A percentile compares a stretch with the other conserved stretches of the same genome.
These are phyloP conservation scores for Cremastinae sp. DNA, from an alignment of 2,888 invertebrate genomes.

Conservation along the genomic window DNA sequence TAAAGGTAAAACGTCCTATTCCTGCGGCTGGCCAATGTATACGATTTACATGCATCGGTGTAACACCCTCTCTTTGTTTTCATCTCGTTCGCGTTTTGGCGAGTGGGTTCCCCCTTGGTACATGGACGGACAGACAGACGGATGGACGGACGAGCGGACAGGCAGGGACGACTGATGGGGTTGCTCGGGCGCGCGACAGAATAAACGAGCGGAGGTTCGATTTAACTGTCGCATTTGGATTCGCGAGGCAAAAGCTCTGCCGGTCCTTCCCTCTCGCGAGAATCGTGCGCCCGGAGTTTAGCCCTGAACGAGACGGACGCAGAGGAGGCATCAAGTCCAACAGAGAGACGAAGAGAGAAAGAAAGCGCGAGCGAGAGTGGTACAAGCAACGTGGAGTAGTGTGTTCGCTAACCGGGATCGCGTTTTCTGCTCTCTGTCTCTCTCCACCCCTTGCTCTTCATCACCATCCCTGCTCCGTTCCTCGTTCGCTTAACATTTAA, in stretches of 20 bases:
- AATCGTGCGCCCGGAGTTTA: conserved; percentile 9
- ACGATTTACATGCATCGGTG: conserved; percentile 1
- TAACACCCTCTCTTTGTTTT: conserved; percentile 51
- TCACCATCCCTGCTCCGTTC: conserved; percentile 40
- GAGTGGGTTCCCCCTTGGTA: conserved; percentile 21
- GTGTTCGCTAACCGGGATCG: conserved; percentile 59
- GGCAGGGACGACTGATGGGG: conserved; percentile 54
- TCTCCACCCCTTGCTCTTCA: conserved; percentile 41
- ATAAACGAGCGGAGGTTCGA: conserved; percentile 73
- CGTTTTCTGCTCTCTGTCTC: conserved; percentile 29
- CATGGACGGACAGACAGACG: conserved; percentile 13
- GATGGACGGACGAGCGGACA: conserved; percentile 42
- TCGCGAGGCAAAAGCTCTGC: conserved; percentile 64
- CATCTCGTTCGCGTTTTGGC: conserved; percentile 42
- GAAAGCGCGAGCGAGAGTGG: not conserved
- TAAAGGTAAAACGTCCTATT: conserved; percentile 42
- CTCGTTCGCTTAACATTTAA: conserved; percentile 74
- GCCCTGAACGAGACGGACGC: conserved; percentile 1
- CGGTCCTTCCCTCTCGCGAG: conserved; percentile 35
- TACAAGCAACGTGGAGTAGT: conserved; percentile 55
- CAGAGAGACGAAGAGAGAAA: conserved; percentile 36
- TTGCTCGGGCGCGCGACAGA: conserved; percentile 63
- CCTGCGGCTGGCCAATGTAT: conserved; percentile 43
- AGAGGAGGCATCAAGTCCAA: conserved; percentile 17
- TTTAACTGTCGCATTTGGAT: conserved; percentile 74